phyloP scores from a whole-genome alignment of 37 sponge, comb jelly and placozoan species.

The Oscarella lobularis region DNA sequence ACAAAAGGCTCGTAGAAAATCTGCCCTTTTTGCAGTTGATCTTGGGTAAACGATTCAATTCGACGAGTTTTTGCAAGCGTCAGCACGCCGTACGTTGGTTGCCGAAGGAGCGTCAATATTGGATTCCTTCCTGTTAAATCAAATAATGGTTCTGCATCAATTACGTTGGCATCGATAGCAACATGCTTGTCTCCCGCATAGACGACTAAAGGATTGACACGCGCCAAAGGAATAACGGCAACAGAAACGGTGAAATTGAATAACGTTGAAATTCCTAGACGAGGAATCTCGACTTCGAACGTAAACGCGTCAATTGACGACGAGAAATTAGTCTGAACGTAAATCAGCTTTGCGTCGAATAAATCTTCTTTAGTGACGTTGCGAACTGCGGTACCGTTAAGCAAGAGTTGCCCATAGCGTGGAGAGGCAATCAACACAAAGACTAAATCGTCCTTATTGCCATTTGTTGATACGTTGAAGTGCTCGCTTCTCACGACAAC shows the following conservation, averaged over 20 bases:
- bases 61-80: background rate
- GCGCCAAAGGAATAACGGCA: background rate
- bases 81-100: background rate
- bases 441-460: background rate
- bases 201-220: background rate
- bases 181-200: background rate
- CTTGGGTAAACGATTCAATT: background rate
- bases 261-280: too few species aligned
- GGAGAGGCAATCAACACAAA: too few species aligned
- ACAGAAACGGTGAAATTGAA: background rate
- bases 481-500: background rate
- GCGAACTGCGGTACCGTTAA: too few species aligned
- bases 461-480: background rate
- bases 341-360: too few species aligned
- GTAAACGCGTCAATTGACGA: too few species aligned
- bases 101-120: background rate
- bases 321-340: too few species aligned
- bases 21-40: background rate
- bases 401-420: too few species aligned
- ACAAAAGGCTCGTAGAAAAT: background rate
- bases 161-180: background rate
- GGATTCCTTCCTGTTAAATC: background rate
- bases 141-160: background rate
- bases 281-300: too few species aligned
- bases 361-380: too few species aligned